Conservation (phyloP, 1,140 invertebrate species). For the Eueides isabella region DNA sequence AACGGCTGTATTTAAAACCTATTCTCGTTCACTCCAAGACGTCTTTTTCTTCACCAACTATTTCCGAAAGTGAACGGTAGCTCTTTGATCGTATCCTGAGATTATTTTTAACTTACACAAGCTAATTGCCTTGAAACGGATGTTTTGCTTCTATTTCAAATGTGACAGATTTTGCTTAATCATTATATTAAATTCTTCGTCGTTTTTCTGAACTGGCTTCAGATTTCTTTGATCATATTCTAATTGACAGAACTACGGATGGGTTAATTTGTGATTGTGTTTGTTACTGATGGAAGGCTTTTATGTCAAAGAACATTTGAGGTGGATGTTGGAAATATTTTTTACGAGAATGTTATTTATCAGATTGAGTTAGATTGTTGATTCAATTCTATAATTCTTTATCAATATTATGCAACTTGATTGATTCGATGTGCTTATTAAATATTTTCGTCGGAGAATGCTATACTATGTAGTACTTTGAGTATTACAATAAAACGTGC, state of each 20-base stretch:
- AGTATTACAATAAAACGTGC: too few species aligned
- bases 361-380: too few species aligned
- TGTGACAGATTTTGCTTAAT: constrained; percentile 10
- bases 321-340: neutral
- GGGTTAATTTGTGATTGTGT: neutral
- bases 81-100: neutral
- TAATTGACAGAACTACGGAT: constrained; percentile 11
- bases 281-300: neutral
- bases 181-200: neutral
- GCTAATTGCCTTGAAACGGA: constrained; percentile 2
- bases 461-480: too few species aligned
- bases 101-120: neutral
- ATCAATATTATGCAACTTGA: too few species aligned
- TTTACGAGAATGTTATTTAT: too few species aligned
- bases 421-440: too few species aligned
- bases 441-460: too few species aligned
- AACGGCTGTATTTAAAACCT: constrained; percentile 2
- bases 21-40: neutral
- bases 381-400: too few species aligned
- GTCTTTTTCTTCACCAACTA: neutral
- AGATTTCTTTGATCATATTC: neutral
- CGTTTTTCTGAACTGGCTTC: neutral
- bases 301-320: neutral
- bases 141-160: constrained; percentile 12
- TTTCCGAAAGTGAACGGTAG: constrained; percentile 1